Base-by-base conservation (phyloP, 2,797 vertebrate species). In the Muscicapa comitata region DNA sequence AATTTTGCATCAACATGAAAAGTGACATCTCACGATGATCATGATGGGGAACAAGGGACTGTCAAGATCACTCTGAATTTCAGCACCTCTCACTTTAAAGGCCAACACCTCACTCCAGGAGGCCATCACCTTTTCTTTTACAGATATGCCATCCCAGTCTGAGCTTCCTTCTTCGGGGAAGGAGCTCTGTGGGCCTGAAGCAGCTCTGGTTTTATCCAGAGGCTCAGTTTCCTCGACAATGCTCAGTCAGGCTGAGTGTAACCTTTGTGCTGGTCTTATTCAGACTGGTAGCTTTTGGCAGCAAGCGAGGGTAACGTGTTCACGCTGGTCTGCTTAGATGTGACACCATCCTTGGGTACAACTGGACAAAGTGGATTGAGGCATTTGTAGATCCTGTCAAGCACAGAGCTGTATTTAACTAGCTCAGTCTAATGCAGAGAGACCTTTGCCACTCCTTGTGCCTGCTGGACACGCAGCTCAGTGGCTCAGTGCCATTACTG, bases 351-450 rank as follows among this genome's bases (percentile, higher is more conserved):
- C 87, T 59, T 40, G 29, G 59, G 67, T 78, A 57, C 47, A 78
- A 73, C 17, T 15, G 79, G 73, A 37, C 82, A 80, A 86, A 94
- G 79, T 77, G 33, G 81, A 94, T 70, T 76, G 79, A 66, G n/a
- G 33, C 62, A 70, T 70, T 65, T 45, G 17, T 57, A 86, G 73
- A 91, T 91, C 79, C 70, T 79, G 73, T 72, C 75, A 94, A 86
- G 72, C 50, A 82, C 8, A 68, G 73, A 63, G 89, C 35, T 86
- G 82, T 75, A 40, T 91, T 94, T 97, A 95, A 96, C 93, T 59
- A 95, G 80, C 73, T 95, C 90, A 88, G 1, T 57, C 71, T 96
- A 81, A 96, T 88, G 82, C 75, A 68, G 45, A 42, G 57, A 86
- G 79, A 80, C 72, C 73, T 94, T 93, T 91, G 72, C 75, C 75